These are phyloP conservation scores for Bimastos eiseni DNA, from an alignment of 2,888 invertebrate genomes.

Conservation along the genomic window DNA sequence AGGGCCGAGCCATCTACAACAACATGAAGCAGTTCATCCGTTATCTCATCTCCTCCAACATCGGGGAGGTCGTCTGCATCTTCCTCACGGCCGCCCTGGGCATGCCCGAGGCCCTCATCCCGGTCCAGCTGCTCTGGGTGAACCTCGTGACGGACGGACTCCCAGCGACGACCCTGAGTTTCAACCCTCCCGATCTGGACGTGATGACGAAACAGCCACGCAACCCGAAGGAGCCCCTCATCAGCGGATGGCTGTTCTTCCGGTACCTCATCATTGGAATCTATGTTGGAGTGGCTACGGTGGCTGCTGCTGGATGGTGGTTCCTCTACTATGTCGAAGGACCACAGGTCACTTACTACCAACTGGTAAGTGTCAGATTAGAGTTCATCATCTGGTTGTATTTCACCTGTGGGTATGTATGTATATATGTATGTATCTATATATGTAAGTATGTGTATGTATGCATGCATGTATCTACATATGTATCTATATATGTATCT, in stretches of 20 bases:
- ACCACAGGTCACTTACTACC: constrained; percentile 93
- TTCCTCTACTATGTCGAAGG: constrained; percentile 92
- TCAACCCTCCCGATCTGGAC: constrained; percentile 99
- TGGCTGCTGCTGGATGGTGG: constrained; percentile 99
- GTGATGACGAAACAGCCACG: constrained; percentile 99
- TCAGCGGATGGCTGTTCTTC: constrained; percentile 99
- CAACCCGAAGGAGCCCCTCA: constrained; percentile 93
- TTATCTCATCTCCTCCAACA: constrained; percentile 99
- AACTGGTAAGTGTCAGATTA: constrained; percentile 65
- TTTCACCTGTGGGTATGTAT: no score
- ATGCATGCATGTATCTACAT: no score
- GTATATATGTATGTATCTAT: no score
- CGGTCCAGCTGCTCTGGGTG: constrained; percentile 99
- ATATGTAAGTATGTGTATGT: no score
- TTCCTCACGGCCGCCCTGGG: constrained; percentile 99
- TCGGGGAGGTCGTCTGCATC: constrained; percentile 84
- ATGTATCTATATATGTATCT: no score
- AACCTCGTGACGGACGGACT: constrained; percentile 94
- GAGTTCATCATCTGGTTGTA: neutral
- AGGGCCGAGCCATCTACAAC: constrained; percentile 99
- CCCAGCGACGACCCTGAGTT: constrained; percentile 98
- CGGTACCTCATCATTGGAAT: constrained; percentile 62
- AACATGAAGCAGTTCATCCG: constrained; percentile 99
- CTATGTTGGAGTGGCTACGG: constrained; percentile 96
- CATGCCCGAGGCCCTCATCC: constrained; percentile 98